Evolutionary conservation across 2,797 vertebrate genomes (phyloP), one percentile per base, ranked within the genome.

Genomic region (Euthynnus affinis): DNA sequence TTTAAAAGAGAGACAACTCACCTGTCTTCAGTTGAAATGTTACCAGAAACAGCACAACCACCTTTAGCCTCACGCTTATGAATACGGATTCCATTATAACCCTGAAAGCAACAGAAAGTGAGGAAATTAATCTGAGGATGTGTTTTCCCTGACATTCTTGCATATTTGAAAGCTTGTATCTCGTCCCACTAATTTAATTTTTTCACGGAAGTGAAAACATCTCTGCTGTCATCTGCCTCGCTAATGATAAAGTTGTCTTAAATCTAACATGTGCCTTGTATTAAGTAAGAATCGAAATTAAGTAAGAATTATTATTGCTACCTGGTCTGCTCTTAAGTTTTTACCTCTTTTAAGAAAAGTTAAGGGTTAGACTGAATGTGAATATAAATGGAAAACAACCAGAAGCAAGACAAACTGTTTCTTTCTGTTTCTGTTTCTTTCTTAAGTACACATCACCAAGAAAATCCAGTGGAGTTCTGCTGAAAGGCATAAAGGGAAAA

Each of bases 1-100:
- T 73, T 22, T 13, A 34, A 65, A 12, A 49, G 6, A 27, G 18
- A 48, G 17, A 40, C 42, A 17, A 90, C 94, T 94, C 88, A 96
- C 95, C 93, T 88, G 90, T 91, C 40, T 57, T 85, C 29, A 90
- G 76, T 64, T 53, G 80, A n/a, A 88, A 7, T 61, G 85, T 74
- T 20, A 87, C 8, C 57, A 93, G 67, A 48, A 90, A 59, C 70
- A 95, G 62, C 70, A 84, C 23, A 51, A 82, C 52, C 78, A 89
- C 27, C 61, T 80, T 84, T 37, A 85, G 58, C 73, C 56, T 78
- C 69, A 44, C 0, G 13, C 63, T 74, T 27, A 55, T 40, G 62
- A 78, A 86, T 4, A 53, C 49, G n/a, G 65, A 55, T 34, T 71
- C 78, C 94, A 94, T 95, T 37, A 17, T 80, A 63, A 82, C 59